These are phyloP conservation scores for Helicoverpa assulta DNA, from an alignment of 2,888 invertebrate genomes.

Conservation along the genomic window DNA sequence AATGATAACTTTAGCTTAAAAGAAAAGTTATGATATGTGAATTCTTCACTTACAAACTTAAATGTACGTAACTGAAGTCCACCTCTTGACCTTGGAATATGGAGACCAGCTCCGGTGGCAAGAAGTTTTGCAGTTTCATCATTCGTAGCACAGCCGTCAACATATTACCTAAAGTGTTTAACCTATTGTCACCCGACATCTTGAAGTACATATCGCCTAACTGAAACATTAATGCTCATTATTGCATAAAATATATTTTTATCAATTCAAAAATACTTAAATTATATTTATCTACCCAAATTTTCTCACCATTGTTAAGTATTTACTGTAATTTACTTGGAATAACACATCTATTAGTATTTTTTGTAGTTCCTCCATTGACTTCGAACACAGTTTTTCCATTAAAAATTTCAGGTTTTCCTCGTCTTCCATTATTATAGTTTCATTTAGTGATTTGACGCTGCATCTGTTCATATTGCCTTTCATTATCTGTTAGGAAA, in stretches of 20 bases:
- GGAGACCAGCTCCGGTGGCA: constrained; percentile 83
- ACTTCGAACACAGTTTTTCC: constrained; percentile 80
- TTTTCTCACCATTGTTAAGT: constrained; percentile 86
- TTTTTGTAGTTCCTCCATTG: constrained; percentile 79
- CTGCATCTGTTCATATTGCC: constrained; percentile 76
- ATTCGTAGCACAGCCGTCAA: constrained; percentile 83
- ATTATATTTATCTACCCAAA: too few relatives aligned
- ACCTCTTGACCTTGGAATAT: constrained; percentile 70
- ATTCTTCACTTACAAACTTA: constrained; percentile 78
- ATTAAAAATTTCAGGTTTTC: constrained; percentile 76
- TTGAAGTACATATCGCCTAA: constrained; percentile 86
- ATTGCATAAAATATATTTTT: neutral
- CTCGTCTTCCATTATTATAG: constrained; percentile 64
- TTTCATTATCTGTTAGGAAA: constrained; percentile 76
- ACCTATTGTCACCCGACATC: constrained; percentile 84
- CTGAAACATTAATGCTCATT: constrained; percentile 65
- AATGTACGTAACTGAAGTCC: constrained; percentile 81
- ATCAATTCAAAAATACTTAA: too few relatives aligned
- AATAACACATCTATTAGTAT: constrained; percentile 83
- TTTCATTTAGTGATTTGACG: constrained; percentile 66
- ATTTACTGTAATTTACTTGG: constrained; percentile 88
- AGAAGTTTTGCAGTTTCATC: constrained; percentile 80
- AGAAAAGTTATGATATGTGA: neutral
- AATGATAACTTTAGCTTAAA: neutral
- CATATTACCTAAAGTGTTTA: constrained; percentile 82